phyloP scores from a whole-genome alignment of 1,140 invertebrate genomes.

The Stegodyphus mimosarum region DNA sequence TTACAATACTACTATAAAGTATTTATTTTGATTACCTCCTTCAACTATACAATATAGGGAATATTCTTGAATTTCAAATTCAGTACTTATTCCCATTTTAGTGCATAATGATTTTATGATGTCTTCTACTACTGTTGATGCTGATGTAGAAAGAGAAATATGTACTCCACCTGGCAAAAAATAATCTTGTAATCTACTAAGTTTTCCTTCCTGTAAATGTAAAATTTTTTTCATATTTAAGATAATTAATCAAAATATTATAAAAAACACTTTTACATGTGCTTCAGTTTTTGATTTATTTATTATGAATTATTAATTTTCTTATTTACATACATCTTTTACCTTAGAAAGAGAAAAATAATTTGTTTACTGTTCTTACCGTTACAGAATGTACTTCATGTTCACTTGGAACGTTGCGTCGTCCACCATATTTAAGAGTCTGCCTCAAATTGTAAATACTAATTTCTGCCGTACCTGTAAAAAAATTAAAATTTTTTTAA shows the following conservation, averaged over 20 bases:
- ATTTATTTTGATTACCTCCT: constrained; percentile 35
- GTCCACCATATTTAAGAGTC: constrained; percentile 45
- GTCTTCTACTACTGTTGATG: constrained; percentile 42
- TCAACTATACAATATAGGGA: constrained; percentile 54
- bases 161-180: constrained; percentile 51
- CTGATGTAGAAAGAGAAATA: constrained; percentile 14
- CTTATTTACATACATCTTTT: no score
- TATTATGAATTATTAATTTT: no score
- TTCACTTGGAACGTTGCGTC: constrained; percentile 51
- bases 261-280: no score
- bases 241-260: no score
- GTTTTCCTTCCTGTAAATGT: constrained; percentile 37
- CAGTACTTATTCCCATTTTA: constrained; percentile 36
- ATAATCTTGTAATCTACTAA: constrained; percentile 33
- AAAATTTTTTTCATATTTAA: background rate
- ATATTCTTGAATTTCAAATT: constrained; percentile 33
- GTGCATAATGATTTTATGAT: constrained; percentile 12
- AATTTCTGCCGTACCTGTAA: constrained; percentile 38
- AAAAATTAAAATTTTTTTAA: background rate
- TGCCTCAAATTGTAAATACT: constrained; percentile 45
- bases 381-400: constrained; percentile 28
- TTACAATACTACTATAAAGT: background rate
- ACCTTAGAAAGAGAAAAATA: no score
- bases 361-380: constrained; percentile 6
- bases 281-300: no score